These are phyloP conservation scores for Trididemnum clinides DNA, from an alignment of 23 tunicate species.

Conservation along the genomic window DNA sequence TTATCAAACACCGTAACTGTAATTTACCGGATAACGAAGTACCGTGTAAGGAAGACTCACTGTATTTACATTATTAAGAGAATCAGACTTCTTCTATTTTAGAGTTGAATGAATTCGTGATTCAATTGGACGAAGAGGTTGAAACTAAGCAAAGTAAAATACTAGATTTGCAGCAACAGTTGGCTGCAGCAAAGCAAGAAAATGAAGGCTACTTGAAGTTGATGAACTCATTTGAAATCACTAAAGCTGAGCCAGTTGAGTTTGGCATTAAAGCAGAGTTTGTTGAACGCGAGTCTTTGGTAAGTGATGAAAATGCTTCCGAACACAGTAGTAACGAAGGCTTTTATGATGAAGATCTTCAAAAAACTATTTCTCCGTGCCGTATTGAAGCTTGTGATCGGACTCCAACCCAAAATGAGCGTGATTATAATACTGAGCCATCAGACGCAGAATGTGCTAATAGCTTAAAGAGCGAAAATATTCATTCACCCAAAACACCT, in stretches of 20 bases:
- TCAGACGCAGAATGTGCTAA: neutral
- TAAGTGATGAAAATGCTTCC: neutral
- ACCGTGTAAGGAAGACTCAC: no score
- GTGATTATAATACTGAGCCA: neutral
- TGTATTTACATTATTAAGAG: no score
- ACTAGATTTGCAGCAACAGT: slow-evolving; percentile 76
- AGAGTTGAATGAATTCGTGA: slow-evolving; percentile 92
- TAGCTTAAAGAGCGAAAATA: neutral
- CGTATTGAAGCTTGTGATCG: neutral
- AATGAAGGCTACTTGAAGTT: slow-evolving; percentile 44
- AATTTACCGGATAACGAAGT: no score
- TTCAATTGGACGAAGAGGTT: slow-evolving; percentile 96
- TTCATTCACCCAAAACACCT: slow-evolving; percentile 10
- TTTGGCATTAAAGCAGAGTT: neutral
- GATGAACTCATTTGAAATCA: neutral
- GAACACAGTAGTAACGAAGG: neutral
- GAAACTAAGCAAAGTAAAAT: slow-evolving; percentile 94
- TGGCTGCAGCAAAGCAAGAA: slow-evolving; percentile 52
- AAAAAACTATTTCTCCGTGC: neutral
- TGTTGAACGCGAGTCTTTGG: neutral
- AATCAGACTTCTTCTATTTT: no score
- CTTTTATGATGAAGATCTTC: neutral
- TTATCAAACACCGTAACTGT: no score
- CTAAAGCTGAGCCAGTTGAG: neutral
- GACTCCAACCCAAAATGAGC: neutral